Evolutionary conservation across 1,140 invertebrate species (phyloP).

Genomic region (Drosophila ogumai): DNA sequence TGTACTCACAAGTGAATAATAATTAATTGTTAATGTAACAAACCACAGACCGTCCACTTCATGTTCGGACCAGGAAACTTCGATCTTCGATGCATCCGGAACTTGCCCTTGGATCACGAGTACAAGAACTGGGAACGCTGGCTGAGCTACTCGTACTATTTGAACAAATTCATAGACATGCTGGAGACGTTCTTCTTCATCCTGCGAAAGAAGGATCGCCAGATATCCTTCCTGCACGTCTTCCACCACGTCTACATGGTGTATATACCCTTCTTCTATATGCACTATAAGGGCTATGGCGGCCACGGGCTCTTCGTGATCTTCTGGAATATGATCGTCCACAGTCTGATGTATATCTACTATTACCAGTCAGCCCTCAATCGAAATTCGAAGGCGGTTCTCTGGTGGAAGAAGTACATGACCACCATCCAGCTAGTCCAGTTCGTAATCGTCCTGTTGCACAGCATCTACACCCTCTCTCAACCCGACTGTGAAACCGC

Average conservation of each 20-base stretch:
- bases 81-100: slow-evolving; percentile 35
- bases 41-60: slow-evolving; percentile 23
- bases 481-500: slow-evolving; percentile 87
- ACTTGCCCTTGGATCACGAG: slow-evolving; percentile 46
- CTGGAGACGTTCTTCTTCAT: slow-evolving; percentile 64
- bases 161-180: slow-evolving; percentile 58
- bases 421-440: slow-evolving; percentile 39
- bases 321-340: slow-evolving; percentile 30
- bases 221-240: slow-evolving; percentile 57
- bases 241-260: slow-evolving; percentile 87
- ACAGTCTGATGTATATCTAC: slow-evolving; percentile 39
- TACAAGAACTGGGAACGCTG: slow-evolving; percentile 36
- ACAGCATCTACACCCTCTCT: slow-evolving; percentile 2
- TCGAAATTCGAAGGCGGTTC: neutral
- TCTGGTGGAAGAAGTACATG: slow-evolving; percentile 55
- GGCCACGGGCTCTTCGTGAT: slow-evolving; percentile 86
- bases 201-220: slow-evolving; percentile 56
- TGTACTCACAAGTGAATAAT: neutral
- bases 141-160: slow-evolving; percentile 44
- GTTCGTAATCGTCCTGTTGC: slow-evolving; percentile 27
- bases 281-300: slow-evolving; percentile 81
- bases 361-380: slow-evolving; percentile 29
- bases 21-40: neutral
- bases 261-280: neutral
- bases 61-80: slow-evolving; percentile 30